These are phyloP conservation scores for Uloborus diversus DNA, from an alignment of 1,140 invertebrate genomes.

Conservation along the genomic window DNA sequence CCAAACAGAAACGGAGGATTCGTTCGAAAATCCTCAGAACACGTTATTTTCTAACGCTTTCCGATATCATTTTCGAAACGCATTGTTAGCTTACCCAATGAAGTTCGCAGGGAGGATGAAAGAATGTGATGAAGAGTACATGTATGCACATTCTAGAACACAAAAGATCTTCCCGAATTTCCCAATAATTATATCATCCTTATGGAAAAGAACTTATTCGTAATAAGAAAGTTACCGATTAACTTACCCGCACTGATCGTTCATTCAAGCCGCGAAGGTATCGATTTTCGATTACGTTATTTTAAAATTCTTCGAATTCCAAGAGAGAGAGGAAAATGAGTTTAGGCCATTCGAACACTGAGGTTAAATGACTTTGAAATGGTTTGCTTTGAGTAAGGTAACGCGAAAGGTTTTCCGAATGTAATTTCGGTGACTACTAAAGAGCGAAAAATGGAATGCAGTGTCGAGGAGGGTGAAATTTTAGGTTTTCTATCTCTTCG, in stretches of 20 bases:
- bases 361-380: constrained; percentile 52
- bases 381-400: constrained; percentile 31
- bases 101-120: background rate
- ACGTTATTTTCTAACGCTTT: constrained; percentile 40
- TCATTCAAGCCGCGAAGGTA: background rate
- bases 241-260: too few species aligned
- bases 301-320: constrained; percentile 51
- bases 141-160: background rate
- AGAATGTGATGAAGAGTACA: background rate
- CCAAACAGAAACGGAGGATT: too few species aligned
- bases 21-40: too few species aligned
- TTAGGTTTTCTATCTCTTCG: too few species aligned
- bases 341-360: constrained; percentile 41
- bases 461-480: too few species aligned
- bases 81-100: constrained; percentile 19
- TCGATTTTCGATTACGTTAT: constrained; percentile 55
- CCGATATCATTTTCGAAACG: constrained; percentile 40
- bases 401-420: constrained; percentile 30
- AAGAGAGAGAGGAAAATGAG: constrained; percentile 24
- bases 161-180: background rate
- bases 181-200: constrained; percentile 46
- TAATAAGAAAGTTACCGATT: constrained; percentile 36
- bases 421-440: constrained; percentile 45
- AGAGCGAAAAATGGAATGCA: background rate
- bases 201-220: background rate